Evolutionary conservation across 2,888 invertebrate genomes (phyloP), one percentile per base, ranked within the genome.

Genomic region (Agrotis ipsilon): DNA sequence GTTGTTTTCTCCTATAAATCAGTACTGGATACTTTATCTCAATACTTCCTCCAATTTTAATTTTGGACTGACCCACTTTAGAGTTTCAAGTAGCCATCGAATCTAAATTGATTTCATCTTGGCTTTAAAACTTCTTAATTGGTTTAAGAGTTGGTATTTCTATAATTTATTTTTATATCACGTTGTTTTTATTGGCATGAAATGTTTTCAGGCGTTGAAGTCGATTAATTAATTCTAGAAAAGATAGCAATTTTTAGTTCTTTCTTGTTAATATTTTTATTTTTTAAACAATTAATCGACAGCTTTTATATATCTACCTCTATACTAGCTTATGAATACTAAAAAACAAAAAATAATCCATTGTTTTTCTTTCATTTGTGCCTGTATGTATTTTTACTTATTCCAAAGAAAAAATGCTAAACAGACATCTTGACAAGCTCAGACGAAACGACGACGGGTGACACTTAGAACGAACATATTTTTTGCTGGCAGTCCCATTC

Each of bases 331-430:
- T 11, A 39, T 1, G 1, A 7, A 32, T 39, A 39, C 4, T 39
- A 11, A 39, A 39, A 11, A 11, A 1, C 9, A 39, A 39, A 39
- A 39, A 11, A 39, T 11, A 39, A 9, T 11, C 24, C 24, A 24
- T 24, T 24, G 3, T 39, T 39, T 39, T 39, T 11, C n/a, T 5
- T 14, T 61, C 19, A 27, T n/a, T 13, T 14, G 1, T 9, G 14
- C 1, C 18, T 3, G 57, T 48, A 48, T 55, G 55, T 74, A 48
- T 66, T 48, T 57, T 46, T 24, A 24, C 59, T 64, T 67, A 75
- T 75, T 73, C 57, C 62, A 64, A 52, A 62, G 55, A 43, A 75
- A 83, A 85, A 84, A 85, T 85, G 73, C 68, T 85, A 82, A 85
- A 70, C 78, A 76, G 78, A 72, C 71, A 63, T 85, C 82, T 68